These are phyloP conservation scores for Proisotoma minuta DNA, from an alignment of 2,888 invertebrate species.

Conservation along the genomic window DNA sequence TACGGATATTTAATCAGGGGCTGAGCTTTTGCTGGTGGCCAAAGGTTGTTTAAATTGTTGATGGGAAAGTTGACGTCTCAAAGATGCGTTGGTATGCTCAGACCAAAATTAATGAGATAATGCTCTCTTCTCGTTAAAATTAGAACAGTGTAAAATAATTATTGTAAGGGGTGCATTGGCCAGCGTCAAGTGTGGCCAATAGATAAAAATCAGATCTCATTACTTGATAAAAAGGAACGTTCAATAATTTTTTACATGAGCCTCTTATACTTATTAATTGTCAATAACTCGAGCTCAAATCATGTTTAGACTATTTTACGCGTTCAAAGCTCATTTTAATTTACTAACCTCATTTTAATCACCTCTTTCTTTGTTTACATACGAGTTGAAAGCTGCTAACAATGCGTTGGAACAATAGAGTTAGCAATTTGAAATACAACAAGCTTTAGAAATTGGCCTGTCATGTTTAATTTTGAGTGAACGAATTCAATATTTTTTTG, in stretches of 20 bases:
- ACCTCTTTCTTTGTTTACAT: slow-evolving; percentile 1
- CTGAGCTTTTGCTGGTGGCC: too few relatives aligned
- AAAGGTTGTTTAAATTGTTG: too few relatives aligned
- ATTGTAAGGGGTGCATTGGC: not conserved
- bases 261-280: slow-evolving; percentile 3
- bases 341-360: slow-evolving; percentile 12
- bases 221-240: slow-evolving; percentile 11
- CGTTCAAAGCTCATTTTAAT: slow-evolving; percentile 7
- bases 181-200: slow-evolving; percentile 10
- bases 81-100: too few relatives aligned
- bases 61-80: too few relatives aligned
- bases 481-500: not conserved
- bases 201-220: slow-evolving; percentile 11
- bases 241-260: slow-evolving; percentile 13
- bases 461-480: slow-evolving; percentile 2
- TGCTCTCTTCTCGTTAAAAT: slow-evolving; percentile 4
- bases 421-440: not conserved
- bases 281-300: slow-evolving; percentile 9
- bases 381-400: not conserved
- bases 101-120: too few relatives aligned
- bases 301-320: not conserved
- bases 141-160: slow-evolving; percentile 7
- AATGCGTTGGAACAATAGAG: not conserved
- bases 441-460: slow-evolving; percentile 1
- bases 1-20: too few relatives aligned